phyloP scores from a whole-genome alignment of 2,888 invertebrate genomes.

The Hypsopygia costalis region DNA sequence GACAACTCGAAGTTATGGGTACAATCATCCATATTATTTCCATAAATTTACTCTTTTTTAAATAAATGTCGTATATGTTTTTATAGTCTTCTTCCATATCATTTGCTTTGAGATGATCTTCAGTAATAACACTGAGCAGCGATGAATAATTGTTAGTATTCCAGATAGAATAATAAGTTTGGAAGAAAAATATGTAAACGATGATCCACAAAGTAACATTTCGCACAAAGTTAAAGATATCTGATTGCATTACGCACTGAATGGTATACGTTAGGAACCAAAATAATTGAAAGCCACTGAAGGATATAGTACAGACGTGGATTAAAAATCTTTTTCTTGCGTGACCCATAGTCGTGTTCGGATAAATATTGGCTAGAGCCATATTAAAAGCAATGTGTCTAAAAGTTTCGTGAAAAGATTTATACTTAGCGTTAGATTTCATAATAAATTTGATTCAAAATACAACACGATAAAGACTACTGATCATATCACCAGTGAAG shows the following conservation, averaged over 20 bases:
- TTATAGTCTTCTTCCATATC: slow-evolving; percentile 43
- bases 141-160: slow-evolving; percentile 40
- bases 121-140: slow-evolving; percentile 41
- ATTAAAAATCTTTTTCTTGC: slow-evolving; percentile 24
- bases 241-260: slow-evolving; percentile 36
- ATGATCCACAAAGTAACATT: slow-evolving; percentile 46
- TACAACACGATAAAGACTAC: too few species aligned
- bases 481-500: too few species aligned
- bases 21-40: slow-evolving; percentile 48
- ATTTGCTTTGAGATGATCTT: slow-evolving; percentile 46
- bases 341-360: slow-evolving; percentile 28
- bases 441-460: too few species aligned
- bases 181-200: slow-evolving; percentile 48
- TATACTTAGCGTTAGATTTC: slow-evolving; percentile 21
- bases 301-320: slow-evolving; percentile 24
- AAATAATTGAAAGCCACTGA: slow-evolving; percentile 38
- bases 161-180: slow-evolving; percentile 42
- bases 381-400: slow-evolving; percentile 46
- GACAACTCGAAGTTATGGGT: slow-evolving; percentile 38
- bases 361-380: slow-evolving; percentile 48
- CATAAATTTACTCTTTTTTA: slow-evolving; percentile 39
- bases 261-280: slow-evolving; percentile 48
- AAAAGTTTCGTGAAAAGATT: slow-evolving; percentile 48
- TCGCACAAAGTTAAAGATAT: slow-evolving; percentile 47
- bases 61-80: slow-evolving; percentile 40